Evolutionary conservation across 2,888 invertebrate genomes (phyloP), one percentile per base, ranked within the genome.

Genomic region (Dilophus febrilis): DNA sequence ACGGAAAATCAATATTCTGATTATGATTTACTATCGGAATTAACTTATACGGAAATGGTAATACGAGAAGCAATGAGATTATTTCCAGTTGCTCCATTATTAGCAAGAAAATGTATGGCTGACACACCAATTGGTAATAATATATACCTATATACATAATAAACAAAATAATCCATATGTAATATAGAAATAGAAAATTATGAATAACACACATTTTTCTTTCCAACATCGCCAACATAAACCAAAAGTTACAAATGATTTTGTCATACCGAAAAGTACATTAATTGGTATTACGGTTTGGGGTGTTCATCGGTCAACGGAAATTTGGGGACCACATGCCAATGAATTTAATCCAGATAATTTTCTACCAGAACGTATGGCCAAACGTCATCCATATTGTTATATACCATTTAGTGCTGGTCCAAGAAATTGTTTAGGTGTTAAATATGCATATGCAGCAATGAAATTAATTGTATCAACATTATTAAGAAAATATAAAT

Each of bases 381-480:
- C 40, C 2, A 37, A 40, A 31, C 29, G 43, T 19, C 45, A 43
- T 30, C 40, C 45, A 6, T 43, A 30, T 17, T 22, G 35, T 18
- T 45, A 26, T 40, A 33, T 45, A 32, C 45, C 45, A 34, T 45
- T 45, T 29, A 37, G 36, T 13, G 32, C 27, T n/a, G 44, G 44
- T 6, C 18, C 38, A 32, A n/a, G 44, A 19, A 42, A 36, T 34
- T 42, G 42, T 30, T 31, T 40, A 26, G 45, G 45, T 13, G 37
- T 27, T 10, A 37, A 50, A 30, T 53, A 54, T 40, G 52, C 51
- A 11, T 44, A 49, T 27, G 45, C 49, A 22, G 47, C 50, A 12
- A 41, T 52, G n/a, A 50, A 49, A 18, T 42, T 52, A 6, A 42
- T 50, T 7, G 41, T 52, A 3, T 28, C 46, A 2, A 45, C 44